Percentiles rank a stretch among this genome's conserved stretches.
Evolutionary conservation across 2,888 invertebrate species (phyloP).

Genomic region (Cerastis leucographa): DNA sequence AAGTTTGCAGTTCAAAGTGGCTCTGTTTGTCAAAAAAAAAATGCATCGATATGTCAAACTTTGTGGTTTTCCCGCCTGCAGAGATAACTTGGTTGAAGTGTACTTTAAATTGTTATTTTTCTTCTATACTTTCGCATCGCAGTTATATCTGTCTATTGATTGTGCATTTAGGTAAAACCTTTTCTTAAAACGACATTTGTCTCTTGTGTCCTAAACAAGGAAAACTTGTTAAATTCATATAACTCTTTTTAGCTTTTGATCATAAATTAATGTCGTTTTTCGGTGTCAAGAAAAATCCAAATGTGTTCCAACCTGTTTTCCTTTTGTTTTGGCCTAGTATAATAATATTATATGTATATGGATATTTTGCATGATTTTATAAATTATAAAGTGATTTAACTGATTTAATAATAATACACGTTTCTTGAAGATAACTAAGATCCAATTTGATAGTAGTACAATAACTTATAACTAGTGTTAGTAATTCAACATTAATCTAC

Average conservation of each 20-base stretch:
- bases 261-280: neutral
- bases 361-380: neutral
- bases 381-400: neutral
- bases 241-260: neutral
- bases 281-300: neutral
- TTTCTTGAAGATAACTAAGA: no score
- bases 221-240: neutral
- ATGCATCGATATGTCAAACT: neutral
- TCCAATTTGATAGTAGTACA: no score
- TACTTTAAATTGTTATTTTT: neutral
- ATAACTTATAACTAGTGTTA: no score
- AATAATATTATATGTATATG: neutral
- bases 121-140: neutral
- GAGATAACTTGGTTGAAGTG: neutral
- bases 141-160: neutral
- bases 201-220: neutral
- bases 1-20: neutral
- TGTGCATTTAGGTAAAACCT: neutral
- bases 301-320: neutral
- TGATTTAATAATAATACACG: no score
- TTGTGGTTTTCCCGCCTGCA: neutral
- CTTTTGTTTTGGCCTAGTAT: neutral
- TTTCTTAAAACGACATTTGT: neutral
- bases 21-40: neutral
- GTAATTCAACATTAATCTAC: no score